phyloP scores from a whole-genome alignment of 1,140 invertebrate species.

The Drosophila sechellia region DNA sequence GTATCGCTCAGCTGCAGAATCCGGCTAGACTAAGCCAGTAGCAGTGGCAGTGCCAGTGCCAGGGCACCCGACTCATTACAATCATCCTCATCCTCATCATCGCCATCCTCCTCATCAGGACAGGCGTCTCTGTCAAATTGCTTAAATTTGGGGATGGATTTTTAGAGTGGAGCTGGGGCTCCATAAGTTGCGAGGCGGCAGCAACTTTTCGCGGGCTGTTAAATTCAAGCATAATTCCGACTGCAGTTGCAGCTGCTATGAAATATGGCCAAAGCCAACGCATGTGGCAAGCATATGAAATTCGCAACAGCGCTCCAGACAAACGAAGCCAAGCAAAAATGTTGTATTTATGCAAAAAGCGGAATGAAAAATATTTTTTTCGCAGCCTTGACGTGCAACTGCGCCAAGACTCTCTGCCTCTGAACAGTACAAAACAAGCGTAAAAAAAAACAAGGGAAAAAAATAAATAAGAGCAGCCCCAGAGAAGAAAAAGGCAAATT shows the following conservation, averaged over 20 bases:
- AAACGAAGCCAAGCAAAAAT: constrained; percentile 53
- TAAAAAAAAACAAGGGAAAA: constrained; percentile 15
- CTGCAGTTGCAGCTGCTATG: constrained; percentile 51
- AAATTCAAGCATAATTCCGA: constrained; percentile 76
- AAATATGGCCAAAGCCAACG: constrained; percentile 71
- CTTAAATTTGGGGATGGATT: constrained; percentile 50
- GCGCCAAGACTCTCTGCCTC: constrained; percentile 43
- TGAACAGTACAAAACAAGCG: constrained; percentile 1
- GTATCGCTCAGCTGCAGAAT: constrained; percentile 47
- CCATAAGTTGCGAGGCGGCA: constrained; percentile 17
- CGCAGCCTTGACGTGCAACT: constrained; percentile 76
- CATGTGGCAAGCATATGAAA: constrained; percentile 78
- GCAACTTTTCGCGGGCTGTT: constrained; percentile 74
- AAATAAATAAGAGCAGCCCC: constrained; percentile 32
- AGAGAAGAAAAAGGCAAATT: constrained; percentile 46
- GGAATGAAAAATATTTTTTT: constrained; percentile 78
- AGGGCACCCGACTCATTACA: constrained; percentile 52
- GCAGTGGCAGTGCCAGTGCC: not conserved
- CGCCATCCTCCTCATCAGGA: constrained; percentile 28
- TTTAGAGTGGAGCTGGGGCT: constrained; percentile 1
- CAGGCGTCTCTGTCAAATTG: constrained; percentile 71
- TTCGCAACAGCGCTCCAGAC: constrained; percentile 29
- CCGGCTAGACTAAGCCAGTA: constrained; percentile 28
- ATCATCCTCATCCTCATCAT: not conserved
- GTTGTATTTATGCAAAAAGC: constrained; percentile 80